Conservation (phyloP, 2,797 vertebrate species). For the Parambassis ranga region DNA sequence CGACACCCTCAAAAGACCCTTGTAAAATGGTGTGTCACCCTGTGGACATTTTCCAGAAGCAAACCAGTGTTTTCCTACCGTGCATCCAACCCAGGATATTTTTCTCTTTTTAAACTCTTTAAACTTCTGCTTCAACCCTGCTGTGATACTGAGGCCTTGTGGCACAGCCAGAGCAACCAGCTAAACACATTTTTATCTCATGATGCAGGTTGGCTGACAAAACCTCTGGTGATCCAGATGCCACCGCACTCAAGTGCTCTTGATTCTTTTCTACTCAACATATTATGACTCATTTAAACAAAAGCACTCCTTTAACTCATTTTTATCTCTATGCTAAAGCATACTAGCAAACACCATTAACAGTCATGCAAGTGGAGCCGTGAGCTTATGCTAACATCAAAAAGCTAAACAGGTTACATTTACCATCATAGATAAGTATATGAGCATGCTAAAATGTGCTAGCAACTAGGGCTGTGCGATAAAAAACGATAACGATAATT, state of each 20-base stretch:
- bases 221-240: constrained; percentile 37
- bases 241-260: background rate
- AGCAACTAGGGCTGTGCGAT: too few relatives aligned
- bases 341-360: too few relatives aligned
- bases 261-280: background rate
- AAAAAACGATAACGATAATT: too few relatives aligned
- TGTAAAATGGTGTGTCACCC: constrained; percentile 77
- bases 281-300: background rate
- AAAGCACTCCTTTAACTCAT: too few relatives aligned
- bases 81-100: constrained; percentile 71
- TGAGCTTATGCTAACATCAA: background rate
- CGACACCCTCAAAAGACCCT: constrained; percentile 70
- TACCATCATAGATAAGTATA: too few relatives aligned
- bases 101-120: constrained; percentile 67
- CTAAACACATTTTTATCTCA: constrained; percentile 60
- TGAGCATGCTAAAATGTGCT: too few relatives aligned
- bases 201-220: constrained; percentile 62
- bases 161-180: constrained; percentile 44
- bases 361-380: background rate
- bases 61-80: constrained; percentile 77
- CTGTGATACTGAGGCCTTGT: constrained; percentile 41
- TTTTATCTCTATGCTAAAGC: too few relatives aligned
- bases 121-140: constrained; percentile 51
- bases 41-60: constrained; percentile 73
- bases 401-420: too few relatives aligned